phyloP scores from a whole-genome alignment of 2,888 invertebrate genomes.

The Melolontha melolontha region DNA sequence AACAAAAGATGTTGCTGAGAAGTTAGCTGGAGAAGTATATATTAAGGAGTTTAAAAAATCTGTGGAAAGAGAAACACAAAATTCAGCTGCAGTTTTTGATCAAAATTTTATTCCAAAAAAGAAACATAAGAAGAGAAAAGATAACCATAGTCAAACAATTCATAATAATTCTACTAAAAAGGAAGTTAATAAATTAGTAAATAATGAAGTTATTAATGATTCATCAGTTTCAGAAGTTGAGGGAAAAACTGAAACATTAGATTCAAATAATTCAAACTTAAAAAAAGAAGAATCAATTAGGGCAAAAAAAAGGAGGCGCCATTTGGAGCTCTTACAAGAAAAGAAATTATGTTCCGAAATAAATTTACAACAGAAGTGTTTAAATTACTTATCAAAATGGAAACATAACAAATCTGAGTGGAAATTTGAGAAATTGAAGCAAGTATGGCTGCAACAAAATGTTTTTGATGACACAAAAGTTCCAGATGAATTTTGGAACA shows the following conservation, averaged over 20 bases:
- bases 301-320: constrained; percentile 74
- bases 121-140: background rate
- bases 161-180: background rate
- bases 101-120: too few species aligned
- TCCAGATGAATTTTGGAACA: constrained; percentile 73
- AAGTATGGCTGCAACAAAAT: constrained; percentile 81
- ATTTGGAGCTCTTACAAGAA: constrained; percentile 69
- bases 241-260: constrained; percentile 38
- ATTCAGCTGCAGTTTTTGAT: too few species aligned
- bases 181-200: background rate
- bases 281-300: constrained; percentile 70
- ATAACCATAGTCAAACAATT: background rate
- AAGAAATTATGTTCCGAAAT: constrained; percentile 69
- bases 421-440: constrained; percentile 85
- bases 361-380: constrained; percentile 71
- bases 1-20: constrained; percentile 46
- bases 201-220: background rate
- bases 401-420: constrained; percentile 76
- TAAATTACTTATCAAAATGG: constrained; percentile 80
- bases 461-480: constrained; percentile 73
- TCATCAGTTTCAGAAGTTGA: constrained; percentile 1
- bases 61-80: constrained; percentile 55
- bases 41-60: constrained; percentile 39
- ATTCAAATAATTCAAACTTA: constrained; percentile 59
- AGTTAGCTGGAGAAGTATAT: background rate